These are phyloP conservation scores for Apostichopus parvimensis DNA, from an alignment of 35 echinoderm and acorn worm genomes.

Conservation along the genomic window DNA sequence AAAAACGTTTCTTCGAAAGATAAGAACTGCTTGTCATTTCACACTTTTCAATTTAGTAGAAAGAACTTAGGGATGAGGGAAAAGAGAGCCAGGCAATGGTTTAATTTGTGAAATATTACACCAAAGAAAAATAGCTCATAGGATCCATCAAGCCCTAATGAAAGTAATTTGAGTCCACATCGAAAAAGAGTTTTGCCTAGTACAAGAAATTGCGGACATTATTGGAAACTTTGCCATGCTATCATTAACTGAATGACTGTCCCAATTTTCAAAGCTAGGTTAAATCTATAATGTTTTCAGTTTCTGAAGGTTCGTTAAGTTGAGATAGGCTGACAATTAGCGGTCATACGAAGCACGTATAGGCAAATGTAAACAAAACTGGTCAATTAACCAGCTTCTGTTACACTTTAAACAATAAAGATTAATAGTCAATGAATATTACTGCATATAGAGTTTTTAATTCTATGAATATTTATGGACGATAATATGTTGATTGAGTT, in stretches of 20 bases:
- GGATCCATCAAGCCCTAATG: slow-evolving; percentile 37
- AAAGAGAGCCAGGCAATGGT: slow-evolving; percentile 14
- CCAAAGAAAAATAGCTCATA: slow-evolving; percentile 33
- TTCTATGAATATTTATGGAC: too few species aligned
- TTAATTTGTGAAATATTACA: slow-evolving; percentile 50
- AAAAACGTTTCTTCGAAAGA: background rate
- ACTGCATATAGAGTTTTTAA: too few species aligned
- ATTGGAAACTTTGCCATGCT: background rate
- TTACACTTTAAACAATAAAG: too few species aligned
- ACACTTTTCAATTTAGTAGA: slow-evolving; percentile 30
- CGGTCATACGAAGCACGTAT: too few species aligned
- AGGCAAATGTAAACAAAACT: too few species aligned
- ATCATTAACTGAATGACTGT: background rate
- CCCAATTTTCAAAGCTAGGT: background rate
- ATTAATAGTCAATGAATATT: too few species aligned
- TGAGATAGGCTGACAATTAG: too few species aligned
- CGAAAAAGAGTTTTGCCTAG: slow-evolving; percentile 22
- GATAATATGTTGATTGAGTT: too few species aligned
- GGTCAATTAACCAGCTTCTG: too few species aligned
- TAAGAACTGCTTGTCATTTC: slow-evolving; percentile 13
- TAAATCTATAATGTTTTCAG: too few species aligned
- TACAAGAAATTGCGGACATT: slow-evolving; percentile 8
- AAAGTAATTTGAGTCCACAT: slow-evolving; percentile 27
- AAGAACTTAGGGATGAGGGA: slow-evolving; percentile 2
- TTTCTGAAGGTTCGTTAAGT: too few species aligned